Percentiles rank a stretch among this genome's conserved stretches.
Conservation (phyloP, 53 echinoderm and acorn worm genomes). For the Crossaster papposus region DNA sequence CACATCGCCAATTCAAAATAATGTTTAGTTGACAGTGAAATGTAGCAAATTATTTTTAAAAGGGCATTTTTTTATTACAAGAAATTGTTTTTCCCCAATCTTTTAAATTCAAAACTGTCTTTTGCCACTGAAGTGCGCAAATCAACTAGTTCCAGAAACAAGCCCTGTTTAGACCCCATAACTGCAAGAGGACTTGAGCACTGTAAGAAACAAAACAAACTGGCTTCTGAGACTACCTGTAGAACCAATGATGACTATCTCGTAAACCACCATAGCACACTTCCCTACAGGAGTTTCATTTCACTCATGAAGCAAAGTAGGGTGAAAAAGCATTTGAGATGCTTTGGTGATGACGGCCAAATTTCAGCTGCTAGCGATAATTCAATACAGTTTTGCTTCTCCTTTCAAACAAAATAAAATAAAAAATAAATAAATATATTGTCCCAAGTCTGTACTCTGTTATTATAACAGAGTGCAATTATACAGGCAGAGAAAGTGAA, state of each 20-base stretch:
- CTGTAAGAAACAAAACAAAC: neutral
- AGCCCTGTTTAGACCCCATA: neutral
- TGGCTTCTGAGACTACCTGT: neutral
- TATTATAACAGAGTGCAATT: neutral
- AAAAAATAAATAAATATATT: neutral
- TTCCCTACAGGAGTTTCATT: conserved; percentile 29
- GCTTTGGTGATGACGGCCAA: conserved; percentile 28
- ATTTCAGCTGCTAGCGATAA: conserved; percentile 28
- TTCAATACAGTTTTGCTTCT: neutral
- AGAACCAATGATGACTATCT: neutral
- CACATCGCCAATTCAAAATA: neutral
- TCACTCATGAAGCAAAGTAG: conserved; percentile 26
- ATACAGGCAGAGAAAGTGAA: neutral
- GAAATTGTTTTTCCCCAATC: too few relatives aligned
- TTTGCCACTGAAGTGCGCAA: neutral
- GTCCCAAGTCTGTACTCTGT: conserved; percentile 33
- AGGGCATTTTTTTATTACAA: too few relatives aligned
- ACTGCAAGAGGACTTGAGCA: too few relatives aligned
- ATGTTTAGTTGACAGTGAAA: too few relatives aligned
- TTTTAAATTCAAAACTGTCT: neutral
- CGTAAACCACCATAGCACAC: neutral
- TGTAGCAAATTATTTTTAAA: too few relatives aligned
- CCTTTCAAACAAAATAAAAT: too few relatives aligned
- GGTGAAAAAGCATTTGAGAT: conserved; percentile 42
- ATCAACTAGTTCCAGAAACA: neutral